These are phyloP conservation scores for Coenonympha arcania DNA, from an alignment of 2,888 invertebrate species.

Conservation along the genomic window DNA sequence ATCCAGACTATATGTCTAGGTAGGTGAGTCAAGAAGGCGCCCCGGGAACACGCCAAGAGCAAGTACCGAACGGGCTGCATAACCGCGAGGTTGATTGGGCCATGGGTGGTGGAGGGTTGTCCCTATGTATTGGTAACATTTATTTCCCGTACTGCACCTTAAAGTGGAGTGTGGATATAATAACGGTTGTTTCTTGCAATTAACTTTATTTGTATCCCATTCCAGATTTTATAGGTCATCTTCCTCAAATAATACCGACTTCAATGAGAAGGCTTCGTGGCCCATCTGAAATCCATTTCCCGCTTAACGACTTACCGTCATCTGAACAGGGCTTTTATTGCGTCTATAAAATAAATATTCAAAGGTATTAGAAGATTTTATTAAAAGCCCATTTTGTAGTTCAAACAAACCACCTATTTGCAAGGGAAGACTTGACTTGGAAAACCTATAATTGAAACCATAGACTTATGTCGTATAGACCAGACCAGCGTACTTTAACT, in stretches of 20 bases:
- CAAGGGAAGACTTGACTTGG: neutral
- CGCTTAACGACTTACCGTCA: conserved; percentile 8
- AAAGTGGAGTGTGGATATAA: neutral
- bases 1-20: too few relatives aligned
- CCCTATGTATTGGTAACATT: too few relatives aligned
- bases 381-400: neutral
- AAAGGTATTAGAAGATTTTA: neutral
- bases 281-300: conserved; percentile 10
- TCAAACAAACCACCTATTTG: neutral
- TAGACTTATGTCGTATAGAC: too few relatives aligned
- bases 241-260: conserved; percentile 4
- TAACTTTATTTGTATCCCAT: conserved; percentile 7
- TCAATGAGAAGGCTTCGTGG: conserved; percentile 4
- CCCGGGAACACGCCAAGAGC: too few relatives aligned
- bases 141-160: too few relatives aligned
- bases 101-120: too few relatives aligned
- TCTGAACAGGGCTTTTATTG: conserved; percentile 5
- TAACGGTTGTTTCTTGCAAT: neutral
- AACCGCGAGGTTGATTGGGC: too few relatives aligned
- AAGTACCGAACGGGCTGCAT: too few relatives aligned
- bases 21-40: too few relatives aligned
- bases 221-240: conserved; percentile 9
- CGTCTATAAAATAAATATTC: conserved; percentile 10
- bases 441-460: neutral
- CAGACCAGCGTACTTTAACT: too few relatives aligned